Conservation (phyloP, 2,113 vertebrate species). For the Spermophilus dauricus region DNA sequence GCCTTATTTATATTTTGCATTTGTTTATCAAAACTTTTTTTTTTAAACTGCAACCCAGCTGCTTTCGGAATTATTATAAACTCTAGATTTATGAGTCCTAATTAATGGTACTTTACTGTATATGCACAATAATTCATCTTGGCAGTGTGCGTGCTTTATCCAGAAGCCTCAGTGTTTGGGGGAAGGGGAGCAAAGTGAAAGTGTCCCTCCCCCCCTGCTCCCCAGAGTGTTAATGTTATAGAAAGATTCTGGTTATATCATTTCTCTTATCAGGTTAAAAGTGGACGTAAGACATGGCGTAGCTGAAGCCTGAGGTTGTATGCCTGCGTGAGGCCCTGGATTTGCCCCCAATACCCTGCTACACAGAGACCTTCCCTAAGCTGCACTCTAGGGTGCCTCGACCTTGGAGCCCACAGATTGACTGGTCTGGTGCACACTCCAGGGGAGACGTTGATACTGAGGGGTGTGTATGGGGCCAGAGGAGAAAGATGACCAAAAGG, state of each 20-base stretch:
- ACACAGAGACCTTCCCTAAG: background rate
- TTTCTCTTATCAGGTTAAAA: background rate
- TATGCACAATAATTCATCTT: slow-evolving; percentile 60
- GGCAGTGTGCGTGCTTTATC: background rate
- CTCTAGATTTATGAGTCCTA: slow-evolving; percentile 64
- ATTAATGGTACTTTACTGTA: slow-evolving; percentile 59
- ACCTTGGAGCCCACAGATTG: background rate
- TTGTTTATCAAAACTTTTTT: slow-evolving; percentile 79
- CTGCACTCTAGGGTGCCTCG: rapidly evolving
- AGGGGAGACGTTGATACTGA: background rate
- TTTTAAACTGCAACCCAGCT: slow-evolving; percentile 75
- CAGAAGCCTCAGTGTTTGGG: background rate
- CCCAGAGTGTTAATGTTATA: background rate
- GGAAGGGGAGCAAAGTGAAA: background rate
- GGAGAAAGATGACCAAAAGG: background rate
- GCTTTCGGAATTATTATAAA: slow-evolving; percentile 71
- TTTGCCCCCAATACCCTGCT: background rate
- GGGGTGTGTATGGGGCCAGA: background rate
- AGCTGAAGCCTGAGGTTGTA: background rate
- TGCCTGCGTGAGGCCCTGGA: background rate
- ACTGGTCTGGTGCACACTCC: background rate
- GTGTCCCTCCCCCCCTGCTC: background rate
- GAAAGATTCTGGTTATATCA: background rate
- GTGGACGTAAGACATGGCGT: background rate
- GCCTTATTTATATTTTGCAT: slow-evolving; percentile 82